phyloP scores from a whole-genome alignment of 2,113 vertebrate species.

The Poicephalus gulielmi region DNA sequence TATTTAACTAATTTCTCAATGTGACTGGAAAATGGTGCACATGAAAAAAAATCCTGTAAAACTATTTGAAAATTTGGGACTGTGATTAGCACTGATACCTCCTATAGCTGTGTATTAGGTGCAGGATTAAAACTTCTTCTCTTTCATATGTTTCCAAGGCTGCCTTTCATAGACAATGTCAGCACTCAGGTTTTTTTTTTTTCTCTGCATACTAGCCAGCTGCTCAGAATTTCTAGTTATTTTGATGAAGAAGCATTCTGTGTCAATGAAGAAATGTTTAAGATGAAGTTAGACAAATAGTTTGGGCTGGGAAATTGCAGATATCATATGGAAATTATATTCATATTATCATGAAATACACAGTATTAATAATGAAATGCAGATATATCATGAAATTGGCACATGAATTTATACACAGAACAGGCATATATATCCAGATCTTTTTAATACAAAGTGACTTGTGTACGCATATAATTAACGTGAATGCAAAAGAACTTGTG shows the following conservation, averaged over 20 bases:
- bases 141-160: conserved; percentile 24
- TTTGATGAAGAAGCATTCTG: neutral
- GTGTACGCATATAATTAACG: neutral
- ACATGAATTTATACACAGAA: neutral
- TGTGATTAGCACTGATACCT: neutral
- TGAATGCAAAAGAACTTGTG: neutral
- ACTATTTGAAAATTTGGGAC: neutral
- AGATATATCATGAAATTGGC: neutral
- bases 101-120: neutral
- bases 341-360: neutral
- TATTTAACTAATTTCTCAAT: conserved; percentile 28
- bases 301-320: neutral
- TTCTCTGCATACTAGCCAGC: conserved; percentile 18
- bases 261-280: neutral
- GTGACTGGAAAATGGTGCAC: neutral
- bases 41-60: neutral
- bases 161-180: conserved; percentile 23
- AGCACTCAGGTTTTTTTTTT: neutral
- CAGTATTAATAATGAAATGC: conserved; percentile 31
- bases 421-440: neutral
- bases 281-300: neutral
- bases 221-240: conserved; percentile 43
- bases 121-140: conserved; percentile 9
- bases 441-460: neutral
- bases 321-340: conserved; percentile 4